Evolutionary conservation across 2,888 invertebrate genomes (phyloP).

Genomic region (Itoplectis maculator): DNA sequence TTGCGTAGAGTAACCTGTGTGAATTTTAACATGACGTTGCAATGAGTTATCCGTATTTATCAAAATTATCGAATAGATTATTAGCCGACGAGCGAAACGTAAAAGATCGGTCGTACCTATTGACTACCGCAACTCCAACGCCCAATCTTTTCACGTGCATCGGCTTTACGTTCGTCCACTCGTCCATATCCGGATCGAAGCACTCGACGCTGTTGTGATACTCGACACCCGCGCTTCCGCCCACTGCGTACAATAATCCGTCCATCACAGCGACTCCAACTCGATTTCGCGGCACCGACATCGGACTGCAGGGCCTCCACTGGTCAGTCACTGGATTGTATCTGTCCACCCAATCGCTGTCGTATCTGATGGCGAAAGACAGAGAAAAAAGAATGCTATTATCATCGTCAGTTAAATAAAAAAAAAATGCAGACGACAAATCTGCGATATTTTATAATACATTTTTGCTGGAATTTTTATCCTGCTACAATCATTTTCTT

Average conservation of each 20-base stretch:
- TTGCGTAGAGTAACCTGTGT: slow-evolving; percentile 88
- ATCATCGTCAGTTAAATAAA: not conserved
- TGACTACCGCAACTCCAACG: slow-evolving; percentile 91
- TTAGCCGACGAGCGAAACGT: too few relatives aligned
- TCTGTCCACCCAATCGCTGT: slow-evolving; percentile 94
- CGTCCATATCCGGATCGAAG: slow-evolving; percentile 94
- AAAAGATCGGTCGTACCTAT: slow-evolving; percentile 86
- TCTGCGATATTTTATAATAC: not conserved
- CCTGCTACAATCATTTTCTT: too few relatives aligned
- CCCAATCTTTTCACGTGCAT: slow-evolving; percentile 93
- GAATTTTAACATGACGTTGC: slow-evolving; percentile 10
- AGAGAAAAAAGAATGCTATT: not conserved
- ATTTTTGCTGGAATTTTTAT: too few relatives aligned
- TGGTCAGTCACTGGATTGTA: slow-evolving; percentile 94
- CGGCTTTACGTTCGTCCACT: slow-evolving; percentile 91
- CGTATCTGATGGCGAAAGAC: slow-evolving; percentile 86
- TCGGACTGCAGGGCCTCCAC: slow-evolving; percentile 94
- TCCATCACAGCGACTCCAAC: slow-evolving; percentile 98
- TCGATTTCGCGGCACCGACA: slow-evolving; percentile 95
- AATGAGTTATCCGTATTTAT: not conserved
- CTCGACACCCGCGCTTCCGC: slow-evolving; percentile 94
- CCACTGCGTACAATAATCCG: slow-evolving; percentile 95
- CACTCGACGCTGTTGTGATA: slow-evolving; percentile 96
- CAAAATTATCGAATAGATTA: not conserved
- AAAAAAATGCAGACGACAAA: not conserved